Evolutionary conservation across 2,888 invertebrate species (phyloP).

Genomic region (Formica aserva): DNA sequence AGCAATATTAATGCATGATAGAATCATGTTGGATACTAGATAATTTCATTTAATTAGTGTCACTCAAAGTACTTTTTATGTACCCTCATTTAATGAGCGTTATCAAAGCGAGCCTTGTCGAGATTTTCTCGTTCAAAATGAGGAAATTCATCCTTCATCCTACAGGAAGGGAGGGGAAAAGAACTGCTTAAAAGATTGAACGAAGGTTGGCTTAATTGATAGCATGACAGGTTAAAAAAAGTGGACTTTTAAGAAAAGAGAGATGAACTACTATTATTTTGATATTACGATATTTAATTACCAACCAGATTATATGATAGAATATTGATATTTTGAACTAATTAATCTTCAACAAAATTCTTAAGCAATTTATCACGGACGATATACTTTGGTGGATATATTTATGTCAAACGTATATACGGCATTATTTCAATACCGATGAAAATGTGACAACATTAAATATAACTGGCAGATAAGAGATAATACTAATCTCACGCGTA

Average conservation of each 20-base stretch:
- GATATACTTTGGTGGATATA: neutral
- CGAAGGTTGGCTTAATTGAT: conserved; percentile 34
- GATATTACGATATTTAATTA: neutral
- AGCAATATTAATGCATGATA: conserved; percentile 3
- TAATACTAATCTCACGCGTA: neutral
- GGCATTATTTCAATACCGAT: neutral
- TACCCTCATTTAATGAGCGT: conserved; percentile 18
- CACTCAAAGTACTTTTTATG: conserved; percentile 41
- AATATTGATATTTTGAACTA: neutral
- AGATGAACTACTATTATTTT: neutral
- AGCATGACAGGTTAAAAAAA: conserved; percentile 4
- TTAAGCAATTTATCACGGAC: neutral
- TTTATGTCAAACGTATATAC: no score
- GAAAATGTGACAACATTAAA: neutral
- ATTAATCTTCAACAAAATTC: neutral
- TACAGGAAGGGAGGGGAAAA: neutral
- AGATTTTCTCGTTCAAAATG: conserved; percentile 18
- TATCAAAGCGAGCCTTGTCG: conserved; percentile 40
- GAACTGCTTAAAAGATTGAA: conserved; percentile 37
- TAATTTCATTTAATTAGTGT: conserved; percentile 45
- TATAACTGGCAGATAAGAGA: neutral
- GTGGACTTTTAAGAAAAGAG: neutral
- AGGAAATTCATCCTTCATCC: conserved; percentile 13
- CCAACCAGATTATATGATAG: neutral
- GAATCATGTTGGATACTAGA: conserved; percentile 7